Conservation (phyloP, 2,113 vertebrate genomes). For the Rhynchomys soricoides region DNA sequence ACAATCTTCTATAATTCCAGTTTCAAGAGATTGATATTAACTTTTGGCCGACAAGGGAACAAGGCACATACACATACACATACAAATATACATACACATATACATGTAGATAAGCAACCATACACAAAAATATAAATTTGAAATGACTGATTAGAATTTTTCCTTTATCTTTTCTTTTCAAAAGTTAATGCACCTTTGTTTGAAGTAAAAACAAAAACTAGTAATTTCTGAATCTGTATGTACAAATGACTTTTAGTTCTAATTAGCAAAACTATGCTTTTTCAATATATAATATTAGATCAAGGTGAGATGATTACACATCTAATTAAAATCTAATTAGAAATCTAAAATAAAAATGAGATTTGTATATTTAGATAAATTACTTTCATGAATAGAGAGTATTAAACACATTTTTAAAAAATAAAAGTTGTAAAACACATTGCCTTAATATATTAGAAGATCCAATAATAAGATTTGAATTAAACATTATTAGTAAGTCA, state of each 20-base stretch:
- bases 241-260: neutral
- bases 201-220: neutral
- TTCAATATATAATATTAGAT: neutral
- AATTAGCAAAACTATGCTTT: neutral
- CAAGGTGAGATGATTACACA: neutral
- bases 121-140: too few relatives aligned
- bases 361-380: neutral
- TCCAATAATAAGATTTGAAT: neutral
- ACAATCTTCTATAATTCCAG: neutral
- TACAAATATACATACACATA: neutral
- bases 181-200: neutral
- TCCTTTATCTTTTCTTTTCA: neutral
- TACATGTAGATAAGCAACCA: neutral
- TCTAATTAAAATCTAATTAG: neutral
- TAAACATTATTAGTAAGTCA: neutral
- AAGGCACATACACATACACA: neutral
- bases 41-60: neutral
- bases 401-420: neutral
- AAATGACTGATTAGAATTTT: neutral
- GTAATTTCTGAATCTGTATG: neutral
- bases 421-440: neutral
- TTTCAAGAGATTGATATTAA: neutral
- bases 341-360: neutral
- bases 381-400: neutral
- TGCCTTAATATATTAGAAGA: neutral